phyloP scores from a whole-genome alignment of 1,140 invertebrate species.

The Drosophila gunungcola region DNA sequence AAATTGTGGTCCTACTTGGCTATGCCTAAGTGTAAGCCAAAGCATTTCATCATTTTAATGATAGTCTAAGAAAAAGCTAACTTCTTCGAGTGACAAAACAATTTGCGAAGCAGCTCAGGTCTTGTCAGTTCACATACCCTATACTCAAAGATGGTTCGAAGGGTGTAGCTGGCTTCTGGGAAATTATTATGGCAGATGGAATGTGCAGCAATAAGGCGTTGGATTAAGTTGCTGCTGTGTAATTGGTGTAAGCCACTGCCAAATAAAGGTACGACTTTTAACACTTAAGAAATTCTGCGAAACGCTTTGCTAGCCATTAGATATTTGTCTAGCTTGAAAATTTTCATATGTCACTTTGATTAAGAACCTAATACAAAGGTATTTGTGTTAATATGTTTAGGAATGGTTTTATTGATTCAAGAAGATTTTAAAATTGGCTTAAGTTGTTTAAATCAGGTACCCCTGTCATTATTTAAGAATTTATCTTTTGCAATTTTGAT shows the following conservation, averaged over 20 bases:
- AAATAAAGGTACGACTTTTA: constrained; percentile 27
- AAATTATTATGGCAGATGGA: constrained; percentile 47
- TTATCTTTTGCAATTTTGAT: no score
- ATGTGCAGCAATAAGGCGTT: constrained; percentile 12
- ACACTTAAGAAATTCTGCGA: constrained; percentile 4
- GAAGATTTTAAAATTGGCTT: no score
- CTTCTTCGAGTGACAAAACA: constrained; percentile 56
- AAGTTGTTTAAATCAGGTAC: no score
- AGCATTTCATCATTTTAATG: constrained; percentile 84
- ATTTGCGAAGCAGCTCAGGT: constrained; percentile 57
- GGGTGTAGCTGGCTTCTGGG: constrained; percentile 36
- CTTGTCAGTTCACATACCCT: constrained; percentile 17
- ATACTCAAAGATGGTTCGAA: constrained; percentile 37
- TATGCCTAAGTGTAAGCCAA: constrained; percentile 84
- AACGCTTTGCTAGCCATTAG: not conserved
- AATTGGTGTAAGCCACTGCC: constrained; percentile 10
- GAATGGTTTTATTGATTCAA: no score
- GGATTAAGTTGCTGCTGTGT: constrained; percentile 44
- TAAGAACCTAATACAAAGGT: no score
- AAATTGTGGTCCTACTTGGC: constrained; percentile 56
- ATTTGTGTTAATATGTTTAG: no score
- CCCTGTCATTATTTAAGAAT: no score
- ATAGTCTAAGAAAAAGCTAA: constrained; percentile 51
- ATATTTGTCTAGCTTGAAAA: not conserved
- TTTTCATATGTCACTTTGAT: not conserved